phyloP scores from a whole-genome alignment of 2,888 invertebrate species.

The Athalia rosae region DNA sequence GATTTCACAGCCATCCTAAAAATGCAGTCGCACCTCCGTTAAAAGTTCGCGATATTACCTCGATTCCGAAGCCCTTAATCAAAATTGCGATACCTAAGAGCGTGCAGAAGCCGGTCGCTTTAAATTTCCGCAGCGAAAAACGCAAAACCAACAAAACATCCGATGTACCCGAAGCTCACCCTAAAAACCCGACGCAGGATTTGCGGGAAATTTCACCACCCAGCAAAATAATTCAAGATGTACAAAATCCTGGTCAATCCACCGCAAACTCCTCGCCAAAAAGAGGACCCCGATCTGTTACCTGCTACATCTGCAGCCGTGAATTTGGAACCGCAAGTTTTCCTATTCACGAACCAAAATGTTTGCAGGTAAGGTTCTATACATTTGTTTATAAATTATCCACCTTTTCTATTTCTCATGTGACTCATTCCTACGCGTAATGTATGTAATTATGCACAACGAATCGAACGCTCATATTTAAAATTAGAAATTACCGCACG shows the following conservation, averaged over 20 bases:
- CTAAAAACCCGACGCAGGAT: slow-evolving; percentile 32
- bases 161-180: not conserved
- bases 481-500: slow-evolving; percentile 29
- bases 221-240: slow-evolving; percentile 1
- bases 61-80: slow-evolving; percentile 49
- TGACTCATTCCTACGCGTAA: not conserved
- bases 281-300: slow-evolving; percentile 69
- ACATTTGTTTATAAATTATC: not conserved
- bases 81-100: slow-evolving; percentile 70
- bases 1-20: slow-evolving; percentile 78
- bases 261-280: slow-evolving; percentile 37
- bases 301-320: slow-evolving; percentile 80
- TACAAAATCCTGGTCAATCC: not conserved
- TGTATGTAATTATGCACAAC: not conserved
- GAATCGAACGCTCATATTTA: slow-evolving; percentile 34
- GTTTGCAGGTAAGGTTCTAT: slow-evolving; percentile 75
- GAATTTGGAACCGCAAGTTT: slow-evolving; percentile 81
- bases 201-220: not conserved
- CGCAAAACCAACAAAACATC: slow-evolving; percentile 50
- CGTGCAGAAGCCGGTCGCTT: slow-evolving; percentile 75
- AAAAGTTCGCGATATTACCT: slow-evolving; percentile 58
- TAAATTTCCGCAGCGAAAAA: slow-evolving; percentile 71
- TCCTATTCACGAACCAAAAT: slow-evolving; percentile 81
- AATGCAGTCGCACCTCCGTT: slow-evolving; percentile 54
- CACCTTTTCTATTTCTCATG: not conserved